Evolutionary conservation across 2,888 invertebrate species (phyloP).

Genomic region (Hirtodrosophila cameraria): DNA sequence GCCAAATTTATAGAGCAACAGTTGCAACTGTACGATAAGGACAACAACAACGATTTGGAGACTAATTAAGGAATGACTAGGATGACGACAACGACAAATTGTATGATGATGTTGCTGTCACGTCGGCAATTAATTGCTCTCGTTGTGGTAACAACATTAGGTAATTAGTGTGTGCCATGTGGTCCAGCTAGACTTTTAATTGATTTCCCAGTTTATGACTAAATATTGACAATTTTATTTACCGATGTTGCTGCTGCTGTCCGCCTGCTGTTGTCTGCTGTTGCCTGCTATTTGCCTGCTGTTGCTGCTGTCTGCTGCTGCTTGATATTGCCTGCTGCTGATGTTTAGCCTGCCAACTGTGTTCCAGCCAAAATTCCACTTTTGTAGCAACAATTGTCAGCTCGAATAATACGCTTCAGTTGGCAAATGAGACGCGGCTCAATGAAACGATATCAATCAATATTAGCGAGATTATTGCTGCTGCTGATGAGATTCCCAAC

Average conservation of each 20-base stretch:
- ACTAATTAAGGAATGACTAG: constrained; percentile 46
- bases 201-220: constrained; percentile 37
- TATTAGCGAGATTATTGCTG: constrained; percentile 64
- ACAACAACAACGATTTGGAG: constrained; percentile 6
- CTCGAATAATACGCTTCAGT: constrained; percentile 53
- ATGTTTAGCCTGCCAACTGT: too few relatives aligned
- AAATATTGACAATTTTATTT: constrained; percentile 16
- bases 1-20: constrained; percentile 61
- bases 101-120: constrained; percentile 40
- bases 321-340: too few relatives aligned
- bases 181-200: constrained; percentile 29
- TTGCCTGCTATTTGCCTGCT: too few relatives aligned
- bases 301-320: too few relatives aligned
- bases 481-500: constrained; percentile 21
- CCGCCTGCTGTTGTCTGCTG: background rate
- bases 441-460: constrained; percentile 64
- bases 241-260: constrained; percentile 3
- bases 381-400: constrained; percentile 63
- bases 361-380: constrained; percentile 53
- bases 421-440: constrained; percentile 51
- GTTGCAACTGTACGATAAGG: constrained; percentile 9
- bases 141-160: constrained; percentile 77
- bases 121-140: constrained; percentile 72
- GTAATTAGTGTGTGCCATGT: constrained; percentile 66
- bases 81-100: constrained; percentile 21